Conservation (phyloP, 2,113 vertebrate species). For the Mastomys natalensis region DNA sequence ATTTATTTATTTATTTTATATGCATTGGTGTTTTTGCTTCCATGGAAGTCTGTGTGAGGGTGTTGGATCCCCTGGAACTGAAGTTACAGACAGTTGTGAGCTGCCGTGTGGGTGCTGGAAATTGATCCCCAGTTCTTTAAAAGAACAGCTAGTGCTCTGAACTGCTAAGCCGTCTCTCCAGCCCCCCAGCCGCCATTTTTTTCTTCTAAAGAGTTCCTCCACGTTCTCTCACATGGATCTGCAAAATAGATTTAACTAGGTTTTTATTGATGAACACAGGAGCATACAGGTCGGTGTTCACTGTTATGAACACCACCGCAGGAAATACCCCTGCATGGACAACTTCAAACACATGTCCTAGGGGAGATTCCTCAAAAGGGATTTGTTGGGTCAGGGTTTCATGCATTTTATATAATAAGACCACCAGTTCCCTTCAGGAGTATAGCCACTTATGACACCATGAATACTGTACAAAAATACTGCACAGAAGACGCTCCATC, state of each 20-base stretch:
- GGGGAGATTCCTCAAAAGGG: not conserved
- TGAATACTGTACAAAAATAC: not conserved
- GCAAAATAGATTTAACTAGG: not conserved
- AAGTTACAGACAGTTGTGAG: not conserved
- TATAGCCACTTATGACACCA: not conserved
- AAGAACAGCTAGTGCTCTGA: no score
- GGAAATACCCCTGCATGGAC: not conserved
- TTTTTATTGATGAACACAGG: not conserved
- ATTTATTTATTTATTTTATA: not conserved
- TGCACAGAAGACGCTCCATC: not conserved
- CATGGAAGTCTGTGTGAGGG: not conserved
- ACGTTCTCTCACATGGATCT: not conserved
- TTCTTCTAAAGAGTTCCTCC: not conserved
- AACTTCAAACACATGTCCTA: not conserved
- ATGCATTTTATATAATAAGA: not conserved
- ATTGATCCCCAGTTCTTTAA: not conserved
- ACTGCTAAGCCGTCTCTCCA: not conserved
- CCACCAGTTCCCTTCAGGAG: not conserved
- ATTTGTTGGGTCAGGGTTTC: not conserved
- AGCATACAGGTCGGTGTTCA: not conserved
- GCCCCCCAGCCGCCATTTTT: not conserved
- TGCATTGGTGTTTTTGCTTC: not conserved
- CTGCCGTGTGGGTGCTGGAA: not conserved
- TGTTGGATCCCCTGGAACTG: not conserved
- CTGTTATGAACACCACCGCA: not conserved